Base-by-base conservation (phyloP, 1,140 invertebrate species). In the Ceratina australensis region DNA sequence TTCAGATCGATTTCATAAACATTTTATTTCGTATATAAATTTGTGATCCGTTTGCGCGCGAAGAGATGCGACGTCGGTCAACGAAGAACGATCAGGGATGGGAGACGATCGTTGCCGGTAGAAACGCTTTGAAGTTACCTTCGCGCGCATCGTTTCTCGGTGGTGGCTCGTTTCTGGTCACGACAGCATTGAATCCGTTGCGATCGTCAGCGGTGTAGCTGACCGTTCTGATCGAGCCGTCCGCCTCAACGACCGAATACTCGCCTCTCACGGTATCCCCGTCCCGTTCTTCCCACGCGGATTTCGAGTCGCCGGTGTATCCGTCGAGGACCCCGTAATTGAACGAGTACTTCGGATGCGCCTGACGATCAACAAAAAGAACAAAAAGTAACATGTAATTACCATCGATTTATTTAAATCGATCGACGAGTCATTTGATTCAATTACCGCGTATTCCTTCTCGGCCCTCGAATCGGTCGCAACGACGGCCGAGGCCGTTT, bases 191-290 rank as follows among this genome's bases (percentile, higher is more conserved):
- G 88, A 95, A 95, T 4, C 95, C 95, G 79, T 93, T 94, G 82
- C 94, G 93, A 78, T 95, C 94, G 87, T 96, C 95, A 26, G 95
- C 95, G 0, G 94, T 95, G 88, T 96, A 96, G 85, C 94, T 93
- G 59, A 95, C 95, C 5, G 93, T 94, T 63, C 94, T 90, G 76
- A 93, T 92, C 5, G 92, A 92, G 26, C 94, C 94, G 84, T 94
- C 94, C 20, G 94, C 93, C 83, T 94, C 93, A 3, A 94, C 91
- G 16, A 94, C 88, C 7, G 93, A 94, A 87, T 94, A 94, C 90
- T 94, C 93, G 64, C 94, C 94, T 82, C 93, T 93, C 22, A 94
- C 94, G n/a, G 91, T 92, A 83, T 94, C 94, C 47, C 94, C 94
- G 72, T 94, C 93, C 75, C 93, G 90, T 68, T 90, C 90, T 72